Evolutionary conservation across 23 tunicate genomes (phyloP), one percentile per base, ranked within the genome.

Genomic region (Phallusia fumigata): DNA sequence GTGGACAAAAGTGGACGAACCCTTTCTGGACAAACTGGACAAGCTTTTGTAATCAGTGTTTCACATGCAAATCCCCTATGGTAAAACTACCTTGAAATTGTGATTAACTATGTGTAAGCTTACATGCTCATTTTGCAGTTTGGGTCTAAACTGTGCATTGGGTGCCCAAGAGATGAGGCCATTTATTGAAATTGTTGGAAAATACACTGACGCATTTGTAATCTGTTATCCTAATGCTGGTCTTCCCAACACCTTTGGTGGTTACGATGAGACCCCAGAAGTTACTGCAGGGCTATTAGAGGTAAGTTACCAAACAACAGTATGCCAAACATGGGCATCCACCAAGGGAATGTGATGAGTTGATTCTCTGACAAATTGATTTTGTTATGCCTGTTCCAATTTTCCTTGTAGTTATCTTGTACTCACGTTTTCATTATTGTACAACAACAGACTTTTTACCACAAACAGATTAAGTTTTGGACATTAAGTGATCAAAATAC

Each of bases 161-260:
- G 98, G 98, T 34, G 98, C 98, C 0, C 30, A 30, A 49, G 98
- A 89, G 53, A 89, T 94, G 94, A 83, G 98, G 49, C 94, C 94
- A 2, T 94, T 86, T 72, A 84, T 94, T 64, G 90, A 89, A 74
- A 78, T 86, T 31, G 78, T 94, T 24, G 83, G 98, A 53, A 86
- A 79, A 31, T 89, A 51, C 77, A 85, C 98, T 0, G 90, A 86
- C 33, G 85, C 88, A 6, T 89, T 50, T 53, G 80, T 89, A 21
- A 86, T 94, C 18, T 94, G 98, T 76, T 94, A 89, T 75, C 98
- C 98, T 26, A 94, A 94, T 80, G 98, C 98, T 2, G 98, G 98
- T 0, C 83, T 94, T 44, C 98, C 98, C 2, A 94, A 94, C 53
- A 94, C 98, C 0, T 89, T 94, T 49, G 98, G 98, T 22, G 94